phyloP scores from a whole-genome alignment of 2,113 vertebrate genomes.

The Nettapus auritus region DNA sequence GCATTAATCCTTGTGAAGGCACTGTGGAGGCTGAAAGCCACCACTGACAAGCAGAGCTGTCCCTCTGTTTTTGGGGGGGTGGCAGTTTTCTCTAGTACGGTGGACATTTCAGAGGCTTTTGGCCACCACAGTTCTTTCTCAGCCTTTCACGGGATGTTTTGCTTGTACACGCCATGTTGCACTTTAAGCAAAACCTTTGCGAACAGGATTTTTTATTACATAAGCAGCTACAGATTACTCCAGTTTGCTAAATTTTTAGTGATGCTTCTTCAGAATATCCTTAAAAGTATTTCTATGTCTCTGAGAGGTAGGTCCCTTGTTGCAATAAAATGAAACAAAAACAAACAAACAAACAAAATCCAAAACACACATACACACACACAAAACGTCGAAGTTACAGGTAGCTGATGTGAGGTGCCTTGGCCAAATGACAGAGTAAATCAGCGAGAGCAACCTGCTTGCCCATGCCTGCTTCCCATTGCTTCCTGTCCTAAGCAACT shows the following conservation, averaged over 20 bases:
- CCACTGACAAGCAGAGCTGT: background rate
- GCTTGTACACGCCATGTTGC: background rate
- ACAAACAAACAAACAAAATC: background rate
- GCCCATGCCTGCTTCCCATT: background rate
- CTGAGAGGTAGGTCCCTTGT: background rate
- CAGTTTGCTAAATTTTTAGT: background rate
- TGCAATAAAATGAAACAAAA: too few species aligned
- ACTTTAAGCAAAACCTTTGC: background rate
- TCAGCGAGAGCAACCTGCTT: background rate
- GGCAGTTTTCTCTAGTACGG: background rate
- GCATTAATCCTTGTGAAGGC: background rate
- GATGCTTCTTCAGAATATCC: background rate
- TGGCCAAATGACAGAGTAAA: background rate
- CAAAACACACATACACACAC: too few species aligned
- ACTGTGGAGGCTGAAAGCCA: background rate
- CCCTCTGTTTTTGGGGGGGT: background rate
- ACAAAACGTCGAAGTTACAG: background rate
- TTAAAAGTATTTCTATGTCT: background rate
- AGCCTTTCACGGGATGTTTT: background rate
- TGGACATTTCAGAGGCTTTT: background rate
- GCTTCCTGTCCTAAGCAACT: background rate
- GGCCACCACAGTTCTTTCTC: background rate
- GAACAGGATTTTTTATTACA: background rate
- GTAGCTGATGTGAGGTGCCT: background rate
- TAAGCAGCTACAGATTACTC: background rate